Percentiles rank a stretch among this genome's conserved stretches.
phyloP scores from a whole-genome alignment of 1,140 invertebrate species.

The Pararge aegeria region DNA sequence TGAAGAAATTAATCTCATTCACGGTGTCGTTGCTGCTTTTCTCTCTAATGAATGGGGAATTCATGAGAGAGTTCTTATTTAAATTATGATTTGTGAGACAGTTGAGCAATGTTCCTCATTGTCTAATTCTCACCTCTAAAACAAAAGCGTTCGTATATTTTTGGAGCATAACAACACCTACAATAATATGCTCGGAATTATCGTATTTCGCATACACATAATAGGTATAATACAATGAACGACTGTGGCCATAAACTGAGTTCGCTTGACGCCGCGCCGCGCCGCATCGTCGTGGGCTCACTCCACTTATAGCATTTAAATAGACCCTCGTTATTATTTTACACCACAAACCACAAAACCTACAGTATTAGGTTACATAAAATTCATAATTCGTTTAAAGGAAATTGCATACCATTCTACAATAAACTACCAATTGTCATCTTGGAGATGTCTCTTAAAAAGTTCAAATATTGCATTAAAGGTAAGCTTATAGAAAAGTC shows the following conservation, averaged over 20 bases:
- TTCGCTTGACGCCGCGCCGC: slow-evolving; percentile 31
- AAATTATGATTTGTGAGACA: slow-evolving; percentile 35
- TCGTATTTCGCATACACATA: slow-evolving; percentile 44
- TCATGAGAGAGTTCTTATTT: slow-evolving; percentile 34
- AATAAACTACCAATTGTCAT: too few species aligned
- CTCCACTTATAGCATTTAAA: slow-evolving; percentile 18
- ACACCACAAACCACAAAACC: too few species aligned
- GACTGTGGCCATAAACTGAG: slow-evolving; percentile 36
- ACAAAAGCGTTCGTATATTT: slow-evolving; percentile 40
- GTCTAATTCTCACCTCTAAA: slow-evolving; percentile 44
- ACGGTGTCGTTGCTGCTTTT: slow-evolving; percentile 23
- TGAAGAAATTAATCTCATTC: slow-evolving; percentile 27
- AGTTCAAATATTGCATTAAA: too few species aligned
- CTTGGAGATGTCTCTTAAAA: too few species aligned
- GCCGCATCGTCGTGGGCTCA: slow-evolving; percentile 25
- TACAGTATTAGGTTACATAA: too few species aligned
- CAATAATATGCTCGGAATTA: slow-evolving; percentile 43
- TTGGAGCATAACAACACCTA: slow-evolving; percentile 40
- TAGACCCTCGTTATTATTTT: slow-evolving; percentile 9
- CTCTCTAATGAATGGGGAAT: slow-evolving; percentile 33
- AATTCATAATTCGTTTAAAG: too few species aligned
- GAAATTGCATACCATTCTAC: too few species aligned
- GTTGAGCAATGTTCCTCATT: slow-evolving; percentile 35
- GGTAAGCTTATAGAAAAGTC: too few species aligned
- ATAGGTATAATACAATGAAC: slow-evolving; percentile 33